Base-by-base conservation (phyloP, 1,140 invertebrate genomes). In the Brachystomella parvula region DNA sequence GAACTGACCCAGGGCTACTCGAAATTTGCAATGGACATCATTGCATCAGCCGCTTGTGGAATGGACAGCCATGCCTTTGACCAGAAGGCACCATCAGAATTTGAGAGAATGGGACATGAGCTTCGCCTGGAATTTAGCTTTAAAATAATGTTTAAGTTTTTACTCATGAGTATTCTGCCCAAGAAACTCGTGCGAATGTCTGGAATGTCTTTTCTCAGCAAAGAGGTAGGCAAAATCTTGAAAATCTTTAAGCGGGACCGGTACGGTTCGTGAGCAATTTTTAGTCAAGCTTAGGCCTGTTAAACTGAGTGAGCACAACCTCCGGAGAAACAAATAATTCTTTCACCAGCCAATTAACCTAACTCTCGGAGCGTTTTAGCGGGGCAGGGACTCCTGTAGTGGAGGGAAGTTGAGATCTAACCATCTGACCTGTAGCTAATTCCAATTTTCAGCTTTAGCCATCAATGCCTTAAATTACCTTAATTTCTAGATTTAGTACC, bases 11-110 rank as follows among this genome's bases (percentile, higher is more conserved):
- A 69, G 3, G 24, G 67, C 1, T 77, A 76, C 58, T 74, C 74
- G 2, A 73, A 69, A 9, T 81, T 76, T 60, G 78, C 79, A 6
- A 78, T 82, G 77, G 81, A 82, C 71, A 75, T 78, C 3, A 81
- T 82, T 33, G 78, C 79, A n/a, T 74, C 74, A 32, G 78, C 79
- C 35, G 77, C 77, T 24, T 83, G 82, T 74, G 82, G 81, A 19
- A 75, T 82, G 6, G 69, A 81, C 21, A 74, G 66, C 35, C 67
- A 72, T 1, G 68, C 73, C 12, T 74, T 75, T 47, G 68, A 72
- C 2, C 64, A 69, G 6, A 33, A 66, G 30, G 59, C 72, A 15
- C 47, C 70, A 2, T 44, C 39, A n/a, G n/a, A 47, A n/a, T 74
- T 75, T 61, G 31, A 64, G 0, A 21, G 65, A 44, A 63, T 67